Evolutionary conservation across 1,140 invertebrate genomes (phyloP), one percentile per base, ranked within the genome.

Genomic region (Sinonovacula constricta): DNA sequence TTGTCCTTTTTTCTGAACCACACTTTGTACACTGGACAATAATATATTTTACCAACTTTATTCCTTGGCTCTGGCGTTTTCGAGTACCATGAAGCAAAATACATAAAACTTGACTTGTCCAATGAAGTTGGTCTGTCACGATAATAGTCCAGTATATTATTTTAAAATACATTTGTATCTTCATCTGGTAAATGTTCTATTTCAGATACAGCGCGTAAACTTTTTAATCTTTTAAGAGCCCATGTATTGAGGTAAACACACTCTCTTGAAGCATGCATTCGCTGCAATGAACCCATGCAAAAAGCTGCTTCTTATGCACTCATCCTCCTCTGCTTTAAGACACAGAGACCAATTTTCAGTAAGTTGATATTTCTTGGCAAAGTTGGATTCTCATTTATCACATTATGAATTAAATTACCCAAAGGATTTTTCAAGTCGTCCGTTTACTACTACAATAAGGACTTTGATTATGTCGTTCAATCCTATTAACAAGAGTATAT

Each of bases 271-370:
- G 54, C 57, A 51, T 72, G 70, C 62, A 72, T 31, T 15, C 63
- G 45, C 24, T 75, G 71, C 53, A 75, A 54, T 54, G 45, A 15
- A 65, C 71, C 45, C 39, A 75, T 34, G 3, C 71, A 28, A 65
- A 30, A 63, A 24, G 71, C 59, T 45, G 71, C 71, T 56, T 75
- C 71, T 28, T 75, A 60, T n/a, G 60, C 71, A 75, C 26, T 54
- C 45, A 75, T 31, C 24, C 49, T 45, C 54, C 60, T 75, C 45
- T 51, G 59, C 62, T 75, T 75, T 36, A 75, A 36, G 28, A 65
- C 60, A 75, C 71, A 75, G 54, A 39, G 36, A 18, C 71, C 71
- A 33, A 75, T 75, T 54, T 65, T 75, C 33, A 65, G 14, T 36
- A 75, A 53, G 45, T 49, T 4, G n/a, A 63, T 31, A 33, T 63